These are phyloP conservation scores for Spea bombifrons DNA, from an alignment of 2,113 vertebrate species.

Conservation along the genomic window DNA sequence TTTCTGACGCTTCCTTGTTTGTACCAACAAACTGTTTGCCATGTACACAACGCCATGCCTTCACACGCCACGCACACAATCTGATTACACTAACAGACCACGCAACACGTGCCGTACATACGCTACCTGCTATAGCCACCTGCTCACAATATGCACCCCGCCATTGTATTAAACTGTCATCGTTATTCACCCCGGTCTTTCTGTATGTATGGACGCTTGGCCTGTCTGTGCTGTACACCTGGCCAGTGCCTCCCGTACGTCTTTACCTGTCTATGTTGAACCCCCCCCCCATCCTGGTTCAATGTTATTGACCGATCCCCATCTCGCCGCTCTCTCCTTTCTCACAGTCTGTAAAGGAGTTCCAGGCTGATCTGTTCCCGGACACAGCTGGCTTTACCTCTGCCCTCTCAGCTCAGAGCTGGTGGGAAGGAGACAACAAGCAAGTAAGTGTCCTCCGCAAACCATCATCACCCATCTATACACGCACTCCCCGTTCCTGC, in stretches of 20 bases:
- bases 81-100: too few relatives aligned
- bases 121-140: too few relatives aligned
- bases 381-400: conserved; percentile 71
- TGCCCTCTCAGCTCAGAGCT: conserved; percentile 69
- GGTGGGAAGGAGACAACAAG: conserved; percentile 84
- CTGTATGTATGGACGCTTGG: neutral
- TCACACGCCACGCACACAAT: too few relatives aligned
- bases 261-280: neutral
- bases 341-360: conserved; percentile 75
- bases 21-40: neutral
- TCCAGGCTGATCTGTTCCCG: conserved; percentile 87
- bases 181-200: too few relatives aligned
- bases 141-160: too few relatives aligned
- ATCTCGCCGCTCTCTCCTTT: conserved; percentile 1
- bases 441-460: conserved; percentile 68
- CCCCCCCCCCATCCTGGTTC: neutral
- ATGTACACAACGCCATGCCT: neutral
- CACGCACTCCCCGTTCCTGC: too few relatives aligned
- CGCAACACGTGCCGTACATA: too few relatives aligned
- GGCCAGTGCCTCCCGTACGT: neutral
- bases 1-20: neutral
- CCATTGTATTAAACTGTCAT: too few relatives aligned
- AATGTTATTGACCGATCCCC: too few relatives aligned
- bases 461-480: neutral
- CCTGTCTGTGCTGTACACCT: neutral